Evolutionary conservation across 2,797 vertebrate species (phyloP), one percentile per base, ranked within the genome.

Genomic region (Neosilurus mollespiculum): DNA sequence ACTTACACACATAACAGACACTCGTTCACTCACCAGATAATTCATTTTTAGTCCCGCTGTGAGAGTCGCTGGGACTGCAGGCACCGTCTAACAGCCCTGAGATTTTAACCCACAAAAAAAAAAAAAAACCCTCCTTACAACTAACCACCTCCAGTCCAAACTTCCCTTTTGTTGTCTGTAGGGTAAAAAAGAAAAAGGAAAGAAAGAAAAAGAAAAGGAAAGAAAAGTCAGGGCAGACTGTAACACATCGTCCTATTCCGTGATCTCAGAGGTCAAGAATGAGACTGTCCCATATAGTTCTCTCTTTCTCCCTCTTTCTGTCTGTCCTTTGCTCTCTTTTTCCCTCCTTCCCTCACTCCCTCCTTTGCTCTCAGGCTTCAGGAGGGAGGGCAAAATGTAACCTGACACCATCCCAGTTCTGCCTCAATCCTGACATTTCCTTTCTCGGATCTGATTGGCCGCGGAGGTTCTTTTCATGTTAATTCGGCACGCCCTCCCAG

Each of bases 251-350:
- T 88, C 89, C 87, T 85, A 91, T 84, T 91, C 91, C 26, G 91
- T 95, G 94, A 95, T 92, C 93, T 95, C 93, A 94, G 89, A 89
- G 89, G 86, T 87, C 87, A 94, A 92, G 92, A 94, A 95, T 94
- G 94, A 94, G 90, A 91, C 88, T 90, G 84, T 90, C 88, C 88
- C 85, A 67, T 86, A 81, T 69, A 85, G 75, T 81, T 85, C 80
- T 89, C 81, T 77, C 82, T 82, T 70, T 83, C 78, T 71, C 65
- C 77, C 78, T 75, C 79, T 83, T 61, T 82, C 84, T 66, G 78
- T 26, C 81, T 83, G 70, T 87, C 80, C 77, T 82, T 62, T 66
- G 69, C 81, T 72, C 56, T 79, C 86, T 70, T 66, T 59, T 53
- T 78, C 81, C 78, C 83, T 65, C 34, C 80, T 80, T 73, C 80